These are phyloP conservation scores for Mystacides longicornis DNA, from an alignment of 2,888 invertebrate genomes.

Conservation along the genomic window DNA sequence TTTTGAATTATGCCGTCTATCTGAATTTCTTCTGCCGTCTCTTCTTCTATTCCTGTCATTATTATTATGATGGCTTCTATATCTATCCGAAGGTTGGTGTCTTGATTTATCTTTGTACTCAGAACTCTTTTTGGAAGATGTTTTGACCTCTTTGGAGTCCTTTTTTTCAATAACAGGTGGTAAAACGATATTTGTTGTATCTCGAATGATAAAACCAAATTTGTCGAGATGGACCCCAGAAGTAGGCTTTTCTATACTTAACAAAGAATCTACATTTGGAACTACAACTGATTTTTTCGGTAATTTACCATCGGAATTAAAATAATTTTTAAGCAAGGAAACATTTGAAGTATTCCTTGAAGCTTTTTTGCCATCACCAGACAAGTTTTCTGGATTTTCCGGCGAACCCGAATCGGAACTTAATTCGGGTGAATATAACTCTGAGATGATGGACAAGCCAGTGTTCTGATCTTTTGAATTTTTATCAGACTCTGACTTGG, in stretches of 20 bases:
- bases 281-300: too few species aligned
- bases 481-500: slow-evolving; percentile 27
- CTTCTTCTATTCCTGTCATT: background rate
- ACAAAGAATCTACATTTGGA: too few species aligned
- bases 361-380: background rate
- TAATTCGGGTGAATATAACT: slow-evolving; percentile 7
- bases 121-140: background rate
- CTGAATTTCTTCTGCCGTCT: background rate
- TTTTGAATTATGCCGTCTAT: background rate
- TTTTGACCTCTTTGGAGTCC: background rate
- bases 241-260: too few species aligned
- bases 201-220: background rate
- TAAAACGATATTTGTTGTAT: too few species aligned
- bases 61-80: background rate
- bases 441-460: background rate
- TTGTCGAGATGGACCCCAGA: too few species aligned
- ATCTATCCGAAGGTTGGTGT: background rate
- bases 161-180: background rate
- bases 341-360: too few species aligned
- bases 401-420: slow-evolving; percentile 7
- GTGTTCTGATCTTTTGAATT: too few species aligned
- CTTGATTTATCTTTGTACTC: too few species aligned
- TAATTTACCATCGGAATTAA: too few species aligned
- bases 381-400: slow-evolving; percentile 3
- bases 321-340: too few species aligned